Evolutionary conservation across 2,888 invertebrate species (phyloP).

Genomic region (Xanthia togata): DNA sequence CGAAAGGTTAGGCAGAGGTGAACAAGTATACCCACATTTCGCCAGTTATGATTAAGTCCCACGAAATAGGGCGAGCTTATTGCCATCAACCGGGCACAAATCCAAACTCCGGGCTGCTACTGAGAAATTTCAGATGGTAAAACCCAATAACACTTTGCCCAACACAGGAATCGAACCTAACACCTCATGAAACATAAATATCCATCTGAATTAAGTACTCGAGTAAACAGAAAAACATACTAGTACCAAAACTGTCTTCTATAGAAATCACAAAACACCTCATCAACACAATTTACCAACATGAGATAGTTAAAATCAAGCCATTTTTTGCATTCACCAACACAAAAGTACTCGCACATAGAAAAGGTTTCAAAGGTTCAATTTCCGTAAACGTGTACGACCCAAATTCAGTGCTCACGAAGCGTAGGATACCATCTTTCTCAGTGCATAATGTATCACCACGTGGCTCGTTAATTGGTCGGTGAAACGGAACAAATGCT

Average conservation of each 20-base stretch:
- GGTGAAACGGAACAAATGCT: slow-evolving; percentile 67
- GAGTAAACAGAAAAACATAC: background rate
- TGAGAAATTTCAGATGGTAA: too few relatives aligned
- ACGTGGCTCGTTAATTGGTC: slow-evolving; percentile 74
- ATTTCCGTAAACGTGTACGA: slow-evolving; percentile 59
- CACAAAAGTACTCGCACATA: slow-evolving; percentile 43
- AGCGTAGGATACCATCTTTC: slow-evolving; percentile 65
- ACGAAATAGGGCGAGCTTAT: too few relatives aligned
- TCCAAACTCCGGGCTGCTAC: too few relatives aligned
- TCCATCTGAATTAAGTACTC: too few relatives aligned
- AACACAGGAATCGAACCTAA: too few relatives aligned
- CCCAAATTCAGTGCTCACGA: slow-evolving; percentile 64
- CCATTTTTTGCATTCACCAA: slow-evolving; percentile 42
- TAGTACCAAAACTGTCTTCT: background rate
- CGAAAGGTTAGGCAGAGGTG: too few relatives aligned
- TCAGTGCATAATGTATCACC: slow-evolving; percentile 76
- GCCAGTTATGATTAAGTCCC: too few relatives aligned
- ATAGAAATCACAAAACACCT: background rate
- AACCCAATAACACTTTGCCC: too few relatives aligned
- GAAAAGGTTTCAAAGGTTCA: slow-evolving; percentile 56
- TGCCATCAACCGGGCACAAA: too few relatives aligned
- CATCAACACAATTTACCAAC: slow-evolving; percentile 13
- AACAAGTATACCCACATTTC: too few relatives aligned
- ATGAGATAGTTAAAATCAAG: slow-evolving; percentile 22
- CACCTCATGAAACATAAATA: too few relatives aligned